These are phyloP conservation scores for Thalassarche chlororhynchos DNA, from an alignment of 2,113 vertebrate genomes.

Conservation along the genomic window DNA sequence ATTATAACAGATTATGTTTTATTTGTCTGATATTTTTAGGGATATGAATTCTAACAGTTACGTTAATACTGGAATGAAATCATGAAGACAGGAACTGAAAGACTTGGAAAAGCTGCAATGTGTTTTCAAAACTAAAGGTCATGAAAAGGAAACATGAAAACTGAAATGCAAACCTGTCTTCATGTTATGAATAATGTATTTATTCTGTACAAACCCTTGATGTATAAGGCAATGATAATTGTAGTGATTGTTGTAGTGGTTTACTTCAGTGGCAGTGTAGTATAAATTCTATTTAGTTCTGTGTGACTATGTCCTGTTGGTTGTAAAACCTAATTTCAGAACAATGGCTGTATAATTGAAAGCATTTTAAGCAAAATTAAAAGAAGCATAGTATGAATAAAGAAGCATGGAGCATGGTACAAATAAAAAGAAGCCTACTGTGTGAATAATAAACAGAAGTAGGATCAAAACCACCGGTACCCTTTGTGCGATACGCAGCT, in stretches of 20 bases:
- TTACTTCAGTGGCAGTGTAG: background rate
- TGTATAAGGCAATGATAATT: background rate
- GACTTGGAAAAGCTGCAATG: slow-evolving; percentile 7
- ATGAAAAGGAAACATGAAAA: background rate
- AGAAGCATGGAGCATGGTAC: background rate
- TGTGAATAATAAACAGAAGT: background rate
- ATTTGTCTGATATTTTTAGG: slow-evolving; percentile 62
- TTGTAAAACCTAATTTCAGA: background rate
- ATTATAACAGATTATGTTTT: slow-evolving; percentile 36
- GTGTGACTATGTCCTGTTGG: background rate
- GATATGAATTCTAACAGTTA: slow-evolving; percentile 3
- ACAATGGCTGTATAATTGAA: slow-evolving; percentile 11
- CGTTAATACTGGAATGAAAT: background rate
- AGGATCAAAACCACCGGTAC: background rate
- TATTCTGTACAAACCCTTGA: background rate
- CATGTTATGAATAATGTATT: background rate
- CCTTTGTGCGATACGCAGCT: background rate
- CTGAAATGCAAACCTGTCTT: background rate
- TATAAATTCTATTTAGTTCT: background rate
- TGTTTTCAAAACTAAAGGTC: background rate
- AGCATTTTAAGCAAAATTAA: slow-evolving; percentile 57
- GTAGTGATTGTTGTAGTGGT: background rate
- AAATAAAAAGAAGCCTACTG: background rate
- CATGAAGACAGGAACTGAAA: slow-evolving; percentile 27
- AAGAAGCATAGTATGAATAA: slow-evolving; percentile 14